Base-by-base conservation (phyloP, 2,797 vertebrate genomes). In the Furcifer pardalis region DNA sequence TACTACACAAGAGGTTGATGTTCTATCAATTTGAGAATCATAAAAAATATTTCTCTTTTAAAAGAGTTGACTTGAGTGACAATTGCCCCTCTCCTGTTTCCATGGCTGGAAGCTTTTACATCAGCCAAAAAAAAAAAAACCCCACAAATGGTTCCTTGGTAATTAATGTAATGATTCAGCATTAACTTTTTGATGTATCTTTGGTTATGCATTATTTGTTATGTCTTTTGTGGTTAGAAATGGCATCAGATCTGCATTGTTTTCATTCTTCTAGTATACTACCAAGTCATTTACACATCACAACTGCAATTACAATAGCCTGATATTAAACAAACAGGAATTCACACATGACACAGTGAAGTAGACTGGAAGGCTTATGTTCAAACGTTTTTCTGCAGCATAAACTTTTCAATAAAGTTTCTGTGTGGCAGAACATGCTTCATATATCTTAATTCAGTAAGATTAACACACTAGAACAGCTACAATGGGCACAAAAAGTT, bases 401-500 rank as follows among this genome's bases (percentile, higher is more conserved):
- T 40, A 56, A 83, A 75, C 30, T 21, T 13, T 27, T 5, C 49
- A 32, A 4, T 37, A 35, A 80, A 79, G 84, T 30, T 90, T 92
- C 76, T 85, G 56, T 91, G 89, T 79, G 63, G 84, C 17, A 92
- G 88, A 92, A 95, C 93, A 84, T 91, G 78, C 77, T 93, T 92
- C 82, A 91, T 91, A 89, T 91, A 88, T 78, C 85, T 93, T 95
- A 93, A 94, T 95, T 90, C 93, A 77, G 77, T 91, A 92, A 91
- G 81, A 94, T 94, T 93, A 95, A 81, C 90, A 94, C 93, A 94
- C 93, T 90, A 85, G 87, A 92, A 93, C 80, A 87, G 60, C 94
- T 94, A 93, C 93, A 94, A 92, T 92, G 92, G 89, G 74, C 66
- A 87, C 85, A 92, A 94, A 95, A 94, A 95, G 95, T 93, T 94